Evolutionary conservation across 1,140 invertebrate species (phyloP), one percentile per base, ranked within the genome.

Genomic region (Colletes latitarsis): DNA sequence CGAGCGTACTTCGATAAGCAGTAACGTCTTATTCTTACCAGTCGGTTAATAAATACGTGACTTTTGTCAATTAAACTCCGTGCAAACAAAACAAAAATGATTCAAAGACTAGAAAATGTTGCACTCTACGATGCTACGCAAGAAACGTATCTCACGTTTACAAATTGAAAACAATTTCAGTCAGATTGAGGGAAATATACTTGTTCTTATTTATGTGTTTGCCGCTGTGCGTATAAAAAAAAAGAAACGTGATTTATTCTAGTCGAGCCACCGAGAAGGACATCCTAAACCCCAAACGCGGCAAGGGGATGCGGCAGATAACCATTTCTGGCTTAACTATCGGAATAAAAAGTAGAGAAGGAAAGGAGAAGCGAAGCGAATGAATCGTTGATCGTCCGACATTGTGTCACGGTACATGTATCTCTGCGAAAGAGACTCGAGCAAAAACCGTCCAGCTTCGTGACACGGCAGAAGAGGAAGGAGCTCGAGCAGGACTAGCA

Each of bases 1-100:
- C 72, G 52, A 68, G 6, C 62, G 41, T 53, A 21, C 46, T 60
- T 75, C 73, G 73, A 77, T 70, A 72, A 79, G 57, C 52, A 82
- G 77, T 58, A 68, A 82, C 52, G 70, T 66, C 17, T 57, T 6
- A 73, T 73, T 73, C n/a, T 10, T 12, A 15, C 12, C 9, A 39
- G 43, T 46, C 64, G 10, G 43, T 49, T 55, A 72, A 49, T n/a
- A 64, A 67, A 49, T 30, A n/a, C 12, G 4, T 12, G 19, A 4
- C 17, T 49, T 49, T 69, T n/a, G 9, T 14, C 14, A 68, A 49
- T 60, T 41, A 41, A 43, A 14, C 3, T 4, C 4, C 4, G n/a
- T n/a, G n/a, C n/a, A n/a, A n/a, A n/a, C n/a, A n/a, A 39, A 10
- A 17, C 15, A 3, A 6, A 0, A 62, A 3, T 6, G 41, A 9